Conservation (phyloP, 2,113 vertebrate genomes). For the Damaliscus lunatus region DNA sequence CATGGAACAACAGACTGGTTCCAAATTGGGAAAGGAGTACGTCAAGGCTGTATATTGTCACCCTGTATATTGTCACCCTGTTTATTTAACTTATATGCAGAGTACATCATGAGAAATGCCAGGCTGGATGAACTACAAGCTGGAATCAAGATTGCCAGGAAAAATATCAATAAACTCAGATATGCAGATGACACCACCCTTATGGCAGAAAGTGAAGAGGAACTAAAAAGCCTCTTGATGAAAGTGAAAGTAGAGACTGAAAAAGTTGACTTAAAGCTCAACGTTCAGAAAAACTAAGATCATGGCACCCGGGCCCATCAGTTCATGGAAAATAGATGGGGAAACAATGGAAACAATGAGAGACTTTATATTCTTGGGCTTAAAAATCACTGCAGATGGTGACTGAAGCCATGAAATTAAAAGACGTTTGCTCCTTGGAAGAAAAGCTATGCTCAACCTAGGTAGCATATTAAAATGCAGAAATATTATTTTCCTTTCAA, state of each 20-base stretch:
- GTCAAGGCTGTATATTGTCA: accelerated
- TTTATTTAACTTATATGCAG: neutral
- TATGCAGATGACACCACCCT: neutral
- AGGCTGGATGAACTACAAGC: neutral
- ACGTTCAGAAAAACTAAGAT: neutral
- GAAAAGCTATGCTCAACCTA: neutral
- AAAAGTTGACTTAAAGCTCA: neutral
- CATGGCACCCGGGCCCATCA: neutral
- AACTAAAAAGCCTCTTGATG: neutral
- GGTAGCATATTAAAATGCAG: neutral
- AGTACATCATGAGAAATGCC: neutral
- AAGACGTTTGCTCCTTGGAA: neutral
- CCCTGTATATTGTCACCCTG: neutral
- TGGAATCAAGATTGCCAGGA: neutral
- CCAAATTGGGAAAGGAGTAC: neutral
- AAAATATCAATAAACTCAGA: neutral
- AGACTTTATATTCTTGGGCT: neutral
- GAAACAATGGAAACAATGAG: neutral
- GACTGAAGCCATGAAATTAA: neutral
- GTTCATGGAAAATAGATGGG: neutral
- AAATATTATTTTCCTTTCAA: neutral
- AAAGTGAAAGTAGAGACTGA: neutral
- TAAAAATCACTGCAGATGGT: neutral
- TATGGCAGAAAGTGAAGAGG: neutral
- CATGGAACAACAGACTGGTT: neutral